These are phyloP conservation scores for Drosophila pseudoobscura DNA, from an alignment of 1,140 invertebrate species.

Conservation along the genomic window DNA sequence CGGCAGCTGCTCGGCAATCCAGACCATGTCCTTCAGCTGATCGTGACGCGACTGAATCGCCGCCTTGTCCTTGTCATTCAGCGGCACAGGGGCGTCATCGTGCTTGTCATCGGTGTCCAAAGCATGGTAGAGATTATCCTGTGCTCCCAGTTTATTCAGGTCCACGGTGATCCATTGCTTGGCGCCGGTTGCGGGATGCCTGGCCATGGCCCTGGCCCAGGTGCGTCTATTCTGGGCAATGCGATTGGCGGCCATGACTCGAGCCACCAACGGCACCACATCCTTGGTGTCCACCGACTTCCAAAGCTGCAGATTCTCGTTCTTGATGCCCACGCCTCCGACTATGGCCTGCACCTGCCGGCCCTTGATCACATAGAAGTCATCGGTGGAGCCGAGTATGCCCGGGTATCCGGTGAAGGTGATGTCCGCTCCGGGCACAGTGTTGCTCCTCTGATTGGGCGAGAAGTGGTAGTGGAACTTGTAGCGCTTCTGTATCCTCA, in stretches of 20 bases:
- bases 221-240: constrained; percentile 88
- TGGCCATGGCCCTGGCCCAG: constrained; percentile 88
- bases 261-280: constrained; percentile 90
- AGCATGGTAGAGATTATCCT: constrained; percentile 58
- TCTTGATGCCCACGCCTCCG: constrained; percentile 85
- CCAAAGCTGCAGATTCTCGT: constrained; percentile 85
- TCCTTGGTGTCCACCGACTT: constrained; percentile 84
- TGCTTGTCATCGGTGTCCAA: constrained; percentile 67
- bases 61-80: constrained; percentile 77
- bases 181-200: constrained; percentile 92
- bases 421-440: constrained; percentile 88
- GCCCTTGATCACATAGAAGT: constrained; percentile 89
- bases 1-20: constrained; percentile 93
- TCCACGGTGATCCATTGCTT: constrained; percentile 95
- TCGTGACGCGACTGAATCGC: constrained; percentile 77
- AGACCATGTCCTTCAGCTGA: constrained; percentile 86
- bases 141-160: constrained; percentile 84
- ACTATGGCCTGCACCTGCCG: constrained; percentile 85
- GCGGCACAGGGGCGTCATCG: constrained; percentile 84
- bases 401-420: constrained; percentile 95
- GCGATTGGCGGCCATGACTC: constrained; percentile 94
- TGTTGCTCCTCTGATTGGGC: constrained; percentile 85
- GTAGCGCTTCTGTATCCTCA: constrained; percentile 95
- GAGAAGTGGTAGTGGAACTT: constrained; percentile 90
- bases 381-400: constrained; percentile 93